phyloP scores from a whole-genome alignment of 2,797 vertebrate species.

The Hephaestus fuliginosus region DNA sequence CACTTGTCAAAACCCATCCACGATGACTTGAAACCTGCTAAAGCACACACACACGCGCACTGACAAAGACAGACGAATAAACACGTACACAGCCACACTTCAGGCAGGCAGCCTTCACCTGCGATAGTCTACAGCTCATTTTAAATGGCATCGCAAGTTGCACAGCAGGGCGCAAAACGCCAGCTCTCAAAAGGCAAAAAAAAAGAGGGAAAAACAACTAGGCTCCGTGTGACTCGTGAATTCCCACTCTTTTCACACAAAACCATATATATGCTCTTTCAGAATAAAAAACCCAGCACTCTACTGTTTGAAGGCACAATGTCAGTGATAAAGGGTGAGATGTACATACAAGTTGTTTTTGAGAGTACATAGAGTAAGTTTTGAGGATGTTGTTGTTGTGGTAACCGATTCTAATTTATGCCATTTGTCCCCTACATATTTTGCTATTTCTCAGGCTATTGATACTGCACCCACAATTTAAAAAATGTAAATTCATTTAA shows the following conservation, averaged over 20 bases:
- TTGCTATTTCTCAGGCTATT: neutral
- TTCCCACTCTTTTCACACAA: slow-evolving; percentile 31
- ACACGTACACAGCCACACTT: slow-evolving; percentile 59
- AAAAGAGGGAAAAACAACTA: slow-evolving; percentile 38
- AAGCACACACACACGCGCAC: slow-evolving; percentile 32
- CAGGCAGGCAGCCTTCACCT: slow-evolving; percentile 73
- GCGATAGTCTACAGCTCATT: slow-evolving; percentile 69
- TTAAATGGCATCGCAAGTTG: slow-evolving; percentile 73
- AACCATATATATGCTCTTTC: slow-evolving; percentile 16
- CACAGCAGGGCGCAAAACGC: slow-evolving; percentile 73
- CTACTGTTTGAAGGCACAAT: slow-evolving; percentile 12
- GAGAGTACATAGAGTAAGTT: slow-evolving; percentile 1
- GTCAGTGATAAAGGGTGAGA: slow-evolving; percentile 6
- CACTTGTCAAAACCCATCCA: slow-evolving; percentile 79
- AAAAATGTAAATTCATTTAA: neutral
- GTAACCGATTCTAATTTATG: slow-evolving; percentile 10
- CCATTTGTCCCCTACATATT: neutral
- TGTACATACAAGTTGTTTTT: slow-evolving; percentile 21
- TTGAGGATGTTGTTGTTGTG: neutral
- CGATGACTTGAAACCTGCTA: slow-evolving; percentile 61
- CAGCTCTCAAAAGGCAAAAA: slow-evolving; percentile 58
- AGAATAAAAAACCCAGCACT: slow-evolving; percentile 22
- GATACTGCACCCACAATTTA: neutral
- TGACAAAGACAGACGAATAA: slow-evolving; percentile 62
- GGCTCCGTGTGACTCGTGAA: slow-evolving; percentile 50